Base-by-base conservation (phyloP, 2,797 vertebrate genomes). In the Hyperoplus immaculatus region DNA sequence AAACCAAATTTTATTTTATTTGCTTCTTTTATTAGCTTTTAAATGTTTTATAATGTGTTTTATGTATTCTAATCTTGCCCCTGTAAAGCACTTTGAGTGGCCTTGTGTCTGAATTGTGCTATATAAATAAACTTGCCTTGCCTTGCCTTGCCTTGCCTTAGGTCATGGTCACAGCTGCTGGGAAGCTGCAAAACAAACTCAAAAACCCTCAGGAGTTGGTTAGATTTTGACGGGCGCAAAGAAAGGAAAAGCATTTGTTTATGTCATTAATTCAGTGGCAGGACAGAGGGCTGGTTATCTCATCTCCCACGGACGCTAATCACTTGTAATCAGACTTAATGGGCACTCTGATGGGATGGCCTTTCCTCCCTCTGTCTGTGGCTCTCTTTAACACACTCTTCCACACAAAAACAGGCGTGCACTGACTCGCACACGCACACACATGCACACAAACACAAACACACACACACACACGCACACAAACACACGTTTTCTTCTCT, bases 281-380 rank as follows among this genome's bases (percentile, higher is more conserved):
- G 80, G 68, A 69, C 71, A n/a, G 29, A 29, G 74, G 69, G 66
- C 75, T 50, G 73, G 78, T 73, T 75, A 81, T 87, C 60, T 60
- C 75, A 2, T 84, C 81, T 63, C 79, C 11, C 43, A 77, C 75
- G 64, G 71, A 81, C 41, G 49, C 77, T 87, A 72, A 90, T 89
- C 84, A 87, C 77, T 83, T 72, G 75, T 80, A 88, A 90, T 87
- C 80, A 90, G 78, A 83, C 80, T 77, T 80, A 89, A 89, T 88
- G 69, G 67, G 36, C 46, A 6, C 72, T 74, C 69, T 81, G 74
- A 83, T 86, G 84, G 77, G 75, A 70, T 71, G 12, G 71, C 21
- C 70, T 69, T 68, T 74, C 83, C 88, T 83, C 77, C 60, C 57
- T 67, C 53, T 16, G 66, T 54, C 64, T 78, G 64, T 47, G 7